Percentiles rank a stretch among this genome's conserved stretches.
Evolutionary conservation across 2,113 vertebrate species (phyloP).

Genomic region (Pteropus alecto): DNA sequence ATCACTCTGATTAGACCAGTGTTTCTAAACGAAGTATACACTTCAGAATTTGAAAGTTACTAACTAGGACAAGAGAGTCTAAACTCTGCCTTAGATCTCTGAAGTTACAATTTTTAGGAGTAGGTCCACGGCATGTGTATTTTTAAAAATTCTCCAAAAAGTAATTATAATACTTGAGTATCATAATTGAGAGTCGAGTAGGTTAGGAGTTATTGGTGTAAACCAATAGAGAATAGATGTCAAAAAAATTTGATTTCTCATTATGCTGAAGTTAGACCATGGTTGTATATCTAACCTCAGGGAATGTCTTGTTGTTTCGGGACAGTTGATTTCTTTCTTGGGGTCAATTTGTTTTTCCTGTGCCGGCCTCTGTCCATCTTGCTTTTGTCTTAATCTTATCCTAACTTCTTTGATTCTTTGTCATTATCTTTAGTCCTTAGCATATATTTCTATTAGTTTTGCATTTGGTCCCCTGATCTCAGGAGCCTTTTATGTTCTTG

Average conservation of each 20-base stretch:
- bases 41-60: neutral
- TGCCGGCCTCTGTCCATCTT: neutral
- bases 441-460: slow-evolving; percentile 1
- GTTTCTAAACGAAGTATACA: neutral
- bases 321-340: slow-evolving; percentile 25
- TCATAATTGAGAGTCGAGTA: neutral
- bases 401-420: neutral
- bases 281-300: neutral
- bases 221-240: neutral
- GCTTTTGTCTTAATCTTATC: neutral
- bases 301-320: neutral
- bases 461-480: slow-evolving; percentile 7
- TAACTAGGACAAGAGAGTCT: neutral
- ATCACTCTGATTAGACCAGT: neutral
- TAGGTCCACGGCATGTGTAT: neutral
- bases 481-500: neutral
- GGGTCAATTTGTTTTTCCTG: neutral
- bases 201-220: slow-evolving; percentile 28
- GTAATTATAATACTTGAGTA: neutral
- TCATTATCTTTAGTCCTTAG: neutral
- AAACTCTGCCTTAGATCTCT: neutral
- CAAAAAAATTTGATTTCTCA: slow-evolving; percentile 34
- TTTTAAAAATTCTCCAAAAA: neutral
- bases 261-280: neutral
- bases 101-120: neutral